Conservation (phyloP, 1,140 invertebrate species). For the Limonius californicus region DNA sequence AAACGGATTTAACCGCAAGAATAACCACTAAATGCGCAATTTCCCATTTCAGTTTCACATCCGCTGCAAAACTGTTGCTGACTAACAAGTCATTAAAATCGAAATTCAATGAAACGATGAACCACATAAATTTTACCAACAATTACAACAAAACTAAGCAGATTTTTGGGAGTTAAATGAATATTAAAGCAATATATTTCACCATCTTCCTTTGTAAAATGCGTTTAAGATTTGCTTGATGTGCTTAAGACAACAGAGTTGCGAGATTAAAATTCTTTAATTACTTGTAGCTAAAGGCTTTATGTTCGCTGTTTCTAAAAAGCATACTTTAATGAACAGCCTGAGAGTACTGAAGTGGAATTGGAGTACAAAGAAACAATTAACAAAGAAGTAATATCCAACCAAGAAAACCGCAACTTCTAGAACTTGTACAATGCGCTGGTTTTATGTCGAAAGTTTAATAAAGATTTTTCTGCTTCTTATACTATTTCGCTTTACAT, state of each 20-base stretch:
- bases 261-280: conserved; percentile 35
- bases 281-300: conserved; percentile 36
- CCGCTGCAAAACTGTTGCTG: conserved; percentile 1
- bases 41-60: conserved; percentile 18
- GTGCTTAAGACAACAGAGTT: conserved; percentile 16
- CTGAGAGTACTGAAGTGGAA: conserved; percentile 35
- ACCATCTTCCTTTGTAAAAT: background rate
- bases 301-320: conserved; percentile 24
- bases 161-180: no score
- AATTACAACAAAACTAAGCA: no score
- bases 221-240: conserved; percentile 2
- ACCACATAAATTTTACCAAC: no score
- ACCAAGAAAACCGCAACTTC: conserved; percentile 34
- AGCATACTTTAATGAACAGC: conserved; percentile 39
- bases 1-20: conserved; percentile 23
- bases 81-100: background rate
- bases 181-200: background rate
- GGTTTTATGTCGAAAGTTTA: conserved; percentile 28
- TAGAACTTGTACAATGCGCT: conserved; percentile 29
- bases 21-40: conserved; percentile 25
- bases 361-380: conserved; percentile 40
- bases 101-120: conserved; percentile 1
- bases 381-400: conserved; percentile 41
- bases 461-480: conserved; percentile 8
- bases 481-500: conserved; percentile 4